These are phyloP conservation scores for Pomacea maculata DNA, from an alignment of 1,140 invertebrate genomes.

Conservation along the genomic window DNA sequence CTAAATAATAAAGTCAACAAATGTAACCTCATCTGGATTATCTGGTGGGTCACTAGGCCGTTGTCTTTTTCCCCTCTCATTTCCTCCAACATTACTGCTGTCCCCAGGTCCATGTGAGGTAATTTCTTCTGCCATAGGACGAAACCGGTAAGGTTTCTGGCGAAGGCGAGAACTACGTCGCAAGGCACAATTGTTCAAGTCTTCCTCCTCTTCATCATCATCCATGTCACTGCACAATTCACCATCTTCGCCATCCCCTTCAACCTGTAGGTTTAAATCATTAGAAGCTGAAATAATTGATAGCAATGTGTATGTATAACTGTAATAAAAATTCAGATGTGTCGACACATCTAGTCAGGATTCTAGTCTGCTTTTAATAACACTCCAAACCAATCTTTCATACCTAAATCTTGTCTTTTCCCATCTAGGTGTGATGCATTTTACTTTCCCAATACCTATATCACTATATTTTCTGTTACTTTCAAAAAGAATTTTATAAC, in stretches of 20 bases:
- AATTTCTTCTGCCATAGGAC: slow-evolving; percentile 58
- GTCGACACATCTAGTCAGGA: no score
- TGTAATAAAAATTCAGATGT: no score
- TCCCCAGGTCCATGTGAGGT: slow-evolving; percentile 68
- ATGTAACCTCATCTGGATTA: slow-evolving; percentile 17
- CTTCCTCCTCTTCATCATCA: slow-evolving; percentile 41
- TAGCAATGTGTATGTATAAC: no score
- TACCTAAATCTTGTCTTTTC: no score
- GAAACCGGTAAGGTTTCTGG: slow-evolving; percentile 65
- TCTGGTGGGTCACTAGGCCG: slow-evolving; percentile 28
- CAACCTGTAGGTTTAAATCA: no score
- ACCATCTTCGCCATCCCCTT: slow-evolving; percentile 5
- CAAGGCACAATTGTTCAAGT: slow-evolving; percentile 54
- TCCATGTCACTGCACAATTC: slow-evolving; percentile 23
- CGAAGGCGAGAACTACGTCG: slow-evolving; percentile 71
- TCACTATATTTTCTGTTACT: no score
- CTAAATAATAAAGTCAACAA: slow-evolving; percentile 5
- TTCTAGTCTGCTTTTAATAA: no score
- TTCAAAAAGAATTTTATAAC: no score
- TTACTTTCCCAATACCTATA: no score
- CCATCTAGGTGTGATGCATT: no score
- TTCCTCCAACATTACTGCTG: slow-evolving; percentile 30
- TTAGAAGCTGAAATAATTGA: no score
- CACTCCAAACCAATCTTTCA: no score
- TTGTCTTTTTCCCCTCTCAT: slow-evolving; percentile 65